Evolutionary conservation across 2,113 vertebrate species (phyloP), one percentile per base, ranked within the genome.

Genomic region (Sorex araneus): DNA sequence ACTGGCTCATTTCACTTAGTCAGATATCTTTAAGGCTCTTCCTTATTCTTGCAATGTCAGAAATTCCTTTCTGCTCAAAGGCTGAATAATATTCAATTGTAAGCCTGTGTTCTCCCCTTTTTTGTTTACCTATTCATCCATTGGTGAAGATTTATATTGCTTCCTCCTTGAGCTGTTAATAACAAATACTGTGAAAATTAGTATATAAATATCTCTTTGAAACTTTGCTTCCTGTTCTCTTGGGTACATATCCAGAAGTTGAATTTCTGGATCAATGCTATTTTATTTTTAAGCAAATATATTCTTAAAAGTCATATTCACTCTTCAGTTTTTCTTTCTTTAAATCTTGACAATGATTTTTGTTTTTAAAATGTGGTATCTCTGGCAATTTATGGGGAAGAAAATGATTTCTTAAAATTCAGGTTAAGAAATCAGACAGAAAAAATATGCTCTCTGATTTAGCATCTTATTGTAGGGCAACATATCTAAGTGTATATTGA

Each of bases 1-100:
- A 70, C 57, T 67, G 50, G n/a, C 45, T 87, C 73, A 84, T 84
- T 94, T 82, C n/a, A 87, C 32, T 93, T 83, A 71, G 32, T 23
- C 27, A 21, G 47, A 69, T 50, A 54, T 47, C 25, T 18, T 84
- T 21, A 43, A 57, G 60, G 4, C 28, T 57, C 34, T 45, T 45
- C 23, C 16, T 25, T 36, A 13, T 54, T 32, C 23, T 32, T 66
- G 7, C 27, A 74, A 40, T 7, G 66, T 15, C 36, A 15, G 57
- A 28, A 64, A 32, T 79, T 73, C 36, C 57, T 32, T 87, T 79
- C 66, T 27, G 36, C 57, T 50, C 43, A 74, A 66, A 67, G 45
- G 3, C 28, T 73, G 21, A 73, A 66, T 74, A 67, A 32, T 67
- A 81, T 54, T 81, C 27, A 2, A 8, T n/a, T 64, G 25, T n/a